Evolutionary conservation across 2,797 vertebrate genomes (phyloP), one percentile per base, ranked within the genome.

Genomic region (Melopsittacus undulatus): DNA sequence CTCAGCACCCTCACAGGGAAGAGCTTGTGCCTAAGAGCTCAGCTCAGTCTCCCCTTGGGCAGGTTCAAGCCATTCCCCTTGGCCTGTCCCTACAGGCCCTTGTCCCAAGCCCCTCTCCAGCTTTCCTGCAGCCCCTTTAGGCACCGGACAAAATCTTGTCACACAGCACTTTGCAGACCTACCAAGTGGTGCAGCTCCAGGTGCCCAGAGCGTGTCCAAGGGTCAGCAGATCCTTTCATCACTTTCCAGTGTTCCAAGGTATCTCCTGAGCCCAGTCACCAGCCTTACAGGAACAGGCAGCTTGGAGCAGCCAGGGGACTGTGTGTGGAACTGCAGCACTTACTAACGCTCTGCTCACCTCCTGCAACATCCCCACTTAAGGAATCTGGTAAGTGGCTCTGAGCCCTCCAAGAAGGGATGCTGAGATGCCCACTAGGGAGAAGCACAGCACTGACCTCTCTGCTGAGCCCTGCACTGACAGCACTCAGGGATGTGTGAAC

Each of bases 311-410:
- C 16, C 34, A 67, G 43, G n/a, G 61, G 24, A 54, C 56, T 0
- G 4, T 75, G 17, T 11, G 5, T 13, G 43, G 51, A 90, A 43
- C 26, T 5, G 1, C 42, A 56, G 49, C 59, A 7, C 32, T 73
- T 76, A 10, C 6, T 17, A 34, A 52, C 8, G 8, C 61, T 23
- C 6, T 1, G 0, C 13, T 62, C n/a, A 42, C 56, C 69, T 42
- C 26, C 78, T 32, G 30, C 40, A 42, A n/a, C 29, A 27, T 54
- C 57, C 38, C 24, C 63, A 4, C 40, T 14, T 11, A 29, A 48
- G 43, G 78, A 42, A 51, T 48, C 26, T 4, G 20, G 7, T 19
- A 17, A 52, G 43, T 1, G 5, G 34, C 32, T 43, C 45, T 2
- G 32, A 61, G 57, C 3, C 29, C 75, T 69, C 24, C 4, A 17